Evolutionary conservation across 2,888 invertebrate species (phyloP), one percentile per base, ranked within the genome.

Genomic region (Andricus curvator): DNA sequence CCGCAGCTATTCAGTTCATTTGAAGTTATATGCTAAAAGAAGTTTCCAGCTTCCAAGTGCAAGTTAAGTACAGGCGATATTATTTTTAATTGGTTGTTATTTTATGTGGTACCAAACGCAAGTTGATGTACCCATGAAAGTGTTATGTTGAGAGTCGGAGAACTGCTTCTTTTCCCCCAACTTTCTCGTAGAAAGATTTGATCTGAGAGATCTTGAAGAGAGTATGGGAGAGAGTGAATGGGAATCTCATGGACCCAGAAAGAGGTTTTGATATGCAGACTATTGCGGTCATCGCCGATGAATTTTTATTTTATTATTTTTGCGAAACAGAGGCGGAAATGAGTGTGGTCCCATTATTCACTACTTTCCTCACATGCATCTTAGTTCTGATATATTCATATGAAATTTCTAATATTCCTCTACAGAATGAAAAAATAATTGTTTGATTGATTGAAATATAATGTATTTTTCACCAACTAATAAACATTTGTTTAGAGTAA

Each of bases 141-240:
- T 56, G 51, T 74, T 51, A 20, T 74, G 33, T 74, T 29, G 51
- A 56, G 51, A 48, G 29, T 48, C 48, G 11, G 48, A 74, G 29
- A 79, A 65, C 70, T 41, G 80, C 79, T 74, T 67, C 78, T 77
- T 85, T 86, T 86, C 87, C 83, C 85, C 84, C 83, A 84, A 91
- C 91, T 91, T 91, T 91, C 91, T 89, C 91, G 87, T 83, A 48
- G 33, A n/a, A 74, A 86, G 85, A 88, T 89, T 87, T 86, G 86
- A 86, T 78, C 65, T 79, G 83, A 85, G 86, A 88, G 87, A 89
- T 89, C 83, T 80, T 78, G 81, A 78, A 76, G 77, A 62, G n/a
- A 68, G 70, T 44, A 25, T 62, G n/a, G 65, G 81, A 89, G 90
- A 90, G 89, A 89, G 89, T 88, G 87, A 89, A 87, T 82, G 82